Evolutionary conservation across 2,113 vertebrate genomes (phyloP).

Genomic region (Ivindomyrus marchei): DNA sequence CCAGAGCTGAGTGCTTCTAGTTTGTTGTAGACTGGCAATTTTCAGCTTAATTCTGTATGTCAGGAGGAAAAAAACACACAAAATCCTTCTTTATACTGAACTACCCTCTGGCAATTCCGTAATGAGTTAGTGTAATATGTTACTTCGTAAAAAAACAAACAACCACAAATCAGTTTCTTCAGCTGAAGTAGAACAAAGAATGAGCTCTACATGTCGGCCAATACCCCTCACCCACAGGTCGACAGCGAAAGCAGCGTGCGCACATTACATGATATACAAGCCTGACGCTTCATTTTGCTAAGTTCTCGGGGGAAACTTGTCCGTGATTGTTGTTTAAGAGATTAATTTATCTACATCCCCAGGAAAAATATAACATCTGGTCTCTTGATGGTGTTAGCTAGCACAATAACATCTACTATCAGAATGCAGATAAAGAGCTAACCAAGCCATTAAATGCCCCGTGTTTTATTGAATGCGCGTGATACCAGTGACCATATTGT

Average conservation of each 20-base stretch:
- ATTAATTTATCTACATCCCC: constrained; percentile 44
- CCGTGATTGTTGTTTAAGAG: constrained; percentile 42
- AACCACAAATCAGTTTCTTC: constrained; percentile 6
- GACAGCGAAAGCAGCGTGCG: not conserved
- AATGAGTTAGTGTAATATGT: constrained; percentile 31
- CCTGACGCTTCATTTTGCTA: constrained; percentile 8
- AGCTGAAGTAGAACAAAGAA: constrained; percentile 5
- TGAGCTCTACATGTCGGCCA: not conserved
- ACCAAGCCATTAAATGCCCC: constrained; percentile 50
- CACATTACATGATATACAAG: not conserved
- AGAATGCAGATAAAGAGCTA: constrained; percentile 56
- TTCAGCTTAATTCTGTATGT: constrained; percentile 37
- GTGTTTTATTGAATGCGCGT: constrained; percentile 53
- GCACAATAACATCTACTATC: constrained; percentile 52
- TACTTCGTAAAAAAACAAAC: constrained; percentile 15
- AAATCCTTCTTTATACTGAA: constrained; percentile 36
- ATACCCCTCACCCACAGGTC: not conserved
- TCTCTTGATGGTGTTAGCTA: constrained; percentile 55
- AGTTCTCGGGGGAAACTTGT: constrained; percentile 1
- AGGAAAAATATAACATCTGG: constrained; percentile 51
- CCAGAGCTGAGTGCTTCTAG: constrained; percentile 26
- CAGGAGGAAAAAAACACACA: constrained; percentile 30
- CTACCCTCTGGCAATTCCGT: constrained; percentile 24
- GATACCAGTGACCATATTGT: constrained; percentile 36
- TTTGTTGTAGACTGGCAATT: constrained; percentile 34